Conservation (phyloP, 1,140 invertebrate genomes). For the Streblospio benedicti region DNA sequence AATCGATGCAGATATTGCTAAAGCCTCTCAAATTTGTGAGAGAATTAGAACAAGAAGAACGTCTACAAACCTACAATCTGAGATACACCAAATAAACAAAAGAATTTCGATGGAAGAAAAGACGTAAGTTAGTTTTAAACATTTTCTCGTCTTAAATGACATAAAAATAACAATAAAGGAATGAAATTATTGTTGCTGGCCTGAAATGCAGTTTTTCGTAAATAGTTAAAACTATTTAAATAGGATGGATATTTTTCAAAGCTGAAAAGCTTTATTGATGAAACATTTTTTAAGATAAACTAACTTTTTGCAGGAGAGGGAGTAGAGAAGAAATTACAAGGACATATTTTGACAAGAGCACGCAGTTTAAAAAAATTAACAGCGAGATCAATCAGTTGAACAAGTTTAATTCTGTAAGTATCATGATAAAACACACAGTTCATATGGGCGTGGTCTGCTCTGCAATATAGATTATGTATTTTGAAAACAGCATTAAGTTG, state of each 20-base stretch:
- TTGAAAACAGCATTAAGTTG: no score
- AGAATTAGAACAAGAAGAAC: constrained; percentile 33
- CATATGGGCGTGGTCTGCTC: no score
- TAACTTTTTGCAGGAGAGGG: constrained; percentile 35
- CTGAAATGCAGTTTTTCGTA: no score
- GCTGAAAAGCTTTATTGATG: no score
- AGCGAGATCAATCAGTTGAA: constrained; percentile 37
- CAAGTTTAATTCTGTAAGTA: constrained; percentile 34
- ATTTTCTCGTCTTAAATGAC: no score
- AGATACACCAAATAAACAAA: constrained; percentile 39
- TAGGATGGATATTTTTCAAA: no score
- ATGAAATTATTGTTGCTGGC: no score
- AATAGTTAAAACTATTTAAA: no score
- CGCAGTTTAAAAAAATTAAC: constrained; percentile 32
- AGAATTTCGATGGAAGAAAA: constrained; percentile 36
- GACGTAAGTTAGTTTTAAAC: constrained; percentile 21
- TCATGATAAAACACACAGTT: no score
- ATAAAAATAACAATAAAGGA: no score
- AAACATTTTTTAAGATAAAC: no score
- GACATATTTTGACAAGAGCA: constrained; percentile 36
- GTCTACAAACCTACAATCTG: constrained; percentile 31
- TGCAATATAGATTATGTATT: no score
- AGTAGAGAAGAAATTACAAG: constrained; percentile 38
- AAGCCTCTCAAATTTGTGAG: constrained; percentile 31
- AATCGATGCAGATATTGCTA: constrained; percentile 23